Conservation (phyloP, 2,113 vertebrate species). For the Urocynchramus pylzowi region DNA sequence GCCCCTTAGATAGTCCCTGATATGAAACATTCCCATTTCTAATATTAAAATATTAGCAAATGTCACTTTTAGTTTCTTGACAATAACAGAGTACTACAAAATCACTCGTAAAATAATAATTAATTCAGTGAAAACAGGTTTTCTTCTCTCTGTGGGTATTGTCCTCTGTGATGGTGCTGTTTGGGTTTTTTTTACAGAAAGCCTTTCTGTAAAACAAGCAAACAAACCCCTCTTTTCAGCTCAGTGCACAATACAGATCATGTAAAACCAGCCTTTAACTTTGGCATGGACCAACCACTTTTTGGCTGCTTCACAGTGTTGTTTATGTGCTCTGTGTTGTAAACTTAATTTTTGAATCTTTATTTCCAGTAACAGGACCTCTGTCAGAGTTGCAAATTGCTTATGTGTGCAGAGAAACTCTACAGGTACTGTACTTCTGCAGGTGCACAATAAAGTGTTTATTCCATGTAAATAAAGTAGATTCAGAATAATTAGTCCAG, state of each 20-base stretch:
- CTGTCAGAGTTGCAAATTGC: conserved; percentile 93
- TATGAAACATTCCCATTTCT: background rate
- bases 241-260: background rate
- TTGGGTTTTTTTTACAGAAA: background rate
- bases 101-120: background rate
- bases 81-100: background rate
- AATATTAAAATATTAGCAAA: background rate
- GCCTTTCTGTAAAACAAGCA: background rate
- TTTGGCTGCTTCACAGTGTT: background rate
- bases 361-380: conserved; percentile 89
- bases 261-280: background rate
- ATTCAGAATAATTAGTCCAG: background rate
- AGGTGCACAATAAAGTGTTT: background rate
- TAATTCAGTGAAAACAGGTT: background rate
- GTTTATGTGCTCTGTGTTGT: fast-evolving
- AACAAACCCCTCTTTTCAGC: conserved; percentile 5
- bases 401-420: conserved; percentile 93
- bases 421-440: conserved; percentile 81
- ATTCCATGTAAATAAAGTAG: background rate
- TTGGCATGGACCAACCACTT: background rate
- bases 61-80: background rate
- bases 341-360: background rate
- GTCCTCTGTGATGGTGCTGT: background rate
- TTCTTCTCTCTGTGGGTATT: background rate
- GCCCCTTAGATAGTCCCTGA: background rate